phyloP scores from a whole-genome alignment of 2,113 vertebrate genomes.

The Macquaria ambigua region DNA sequence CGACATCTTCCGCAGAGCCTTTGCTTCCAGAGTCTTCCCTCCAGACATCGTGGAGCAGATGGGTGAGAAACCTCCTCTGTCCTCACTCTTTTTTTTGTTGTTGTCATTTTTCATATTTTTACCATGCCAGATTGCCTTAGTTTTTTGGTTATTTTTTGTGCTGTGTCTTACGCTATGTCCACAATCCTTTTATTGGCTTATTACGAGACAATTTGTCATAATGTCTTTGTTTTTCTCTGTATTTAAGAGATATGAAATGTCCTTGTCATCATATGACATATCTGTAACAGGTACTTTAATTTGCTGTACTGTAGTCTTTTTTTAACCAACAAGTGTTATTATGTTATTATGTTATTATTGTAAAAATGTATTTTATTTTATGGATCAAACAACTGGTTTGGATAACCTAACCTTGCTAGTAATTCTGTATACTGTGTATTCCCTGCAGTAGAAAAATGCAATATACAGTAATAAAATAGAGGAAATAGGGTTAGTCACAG shows the following conservation, averaged over 20 bases:
- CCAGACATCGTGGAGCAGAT: constrained; percentile 99
- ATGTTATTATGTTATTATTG: no score
- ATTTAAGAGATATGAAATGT: neutral
- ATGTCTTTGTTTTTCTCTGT: neutral
- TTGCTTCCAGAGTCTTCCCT: constrained; percentile 97
- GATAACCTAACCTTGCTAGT: neutral
- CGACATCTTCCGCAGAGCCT: constrained; percentile 96
- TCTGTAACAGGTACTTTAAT: neutral
- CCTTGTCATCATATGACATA: neutral
- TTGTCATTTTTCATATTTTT: neutral
- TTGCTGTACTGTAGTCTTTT: neutral
- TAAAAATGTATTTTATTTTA: neutral
- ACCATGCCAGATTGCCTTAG: neutral
- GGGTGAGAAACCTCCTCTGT: constrained; percentile 81
- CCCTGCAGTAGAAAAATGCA: neutral
- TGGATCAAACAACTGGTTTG: neutral
- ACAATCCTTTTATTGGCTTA: neutral
- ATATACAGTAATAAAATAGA: neutral
- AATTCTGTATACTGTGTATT: neutral
- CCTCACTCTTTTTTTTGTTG: neutral
- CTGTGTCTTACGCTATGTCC: neutral
- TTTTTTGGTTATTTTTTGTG: neutral
- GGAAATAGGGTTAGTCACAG: neutral
- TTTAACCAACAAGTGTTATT: neutral
- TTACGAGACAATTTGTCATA: neutral